These are phyloP conservation scores for Otus scops DNA, from an alignment of 2,797 vertebrate genomes.

Conservation along the genomic window DNA sequence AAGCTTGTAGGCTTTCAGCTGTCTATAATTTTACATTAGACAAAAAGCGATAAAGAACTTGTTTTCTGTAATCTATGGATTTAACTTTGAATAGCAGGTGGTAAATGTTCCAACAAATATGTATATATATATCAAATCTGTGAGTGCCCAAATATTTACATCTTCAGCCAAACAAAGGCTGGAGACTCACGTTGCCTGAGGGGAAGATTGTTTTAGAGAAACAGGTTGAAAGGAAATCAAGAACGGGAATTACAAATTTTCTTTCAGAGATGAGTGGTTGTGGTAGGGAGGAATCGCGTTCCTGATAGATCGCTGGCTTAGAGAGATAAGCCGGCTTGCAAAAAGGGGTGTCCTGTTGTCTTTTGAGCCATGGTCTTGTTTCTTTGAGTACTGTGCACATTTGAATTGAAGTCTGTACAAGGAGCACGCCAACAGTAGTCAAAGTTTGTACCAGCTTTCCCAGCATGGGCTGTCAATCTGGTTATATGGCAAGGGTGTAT, in stretches of 20 bases:
- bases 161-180: slow-evolving; percentile 72
- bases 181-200: slow-evolving; percentile 67
- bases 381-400: not conserved
- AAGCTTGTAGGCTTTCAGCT: slow-evolving; percentile 56
- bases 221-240: slow-evolving; percentile 66
- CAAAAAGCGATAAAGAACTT: slow-evolving; percentile 68
- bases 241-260: slow-evolving; percentile 36
- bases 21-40: slow-evolving; percentile 69
- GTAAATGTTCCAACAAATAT: slow-evolving; percentile 73
- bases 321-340: not conserved
- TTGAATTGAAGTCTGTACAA: slow-evolving; percentile 21
- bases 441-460: slow-evolving; percentile 40
- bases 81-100: slow-evolving; percentile 74
- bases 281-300: not conserved
- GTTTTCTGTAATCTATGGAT: slow-evolving; percentile 70
- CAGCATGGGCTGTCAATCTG: slow-evolving; percentile 56
- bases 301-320: slow-evolving; percentile 28
- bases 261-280: slow-evolving; percentile 1
- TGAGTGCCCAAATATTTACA: slow-evolving; percentile 73
- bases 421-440: slow-evolving; percentile 31
- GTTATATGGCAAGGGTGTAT: not conserved
- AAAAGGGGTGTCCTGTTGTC: not conserved
- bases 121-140: slow-evolving; percentile 71
- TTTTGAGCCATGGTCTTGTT: slow-evolving; percentile 1
- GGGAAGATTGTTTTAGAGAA: slow-evolving; percentile 65